Evolutionary conservation across 2,888 invertebrate species (phyloP), one percentile per base, ranked within the genome.

Genomic region (Caenorhabditis sp.): DNA sequence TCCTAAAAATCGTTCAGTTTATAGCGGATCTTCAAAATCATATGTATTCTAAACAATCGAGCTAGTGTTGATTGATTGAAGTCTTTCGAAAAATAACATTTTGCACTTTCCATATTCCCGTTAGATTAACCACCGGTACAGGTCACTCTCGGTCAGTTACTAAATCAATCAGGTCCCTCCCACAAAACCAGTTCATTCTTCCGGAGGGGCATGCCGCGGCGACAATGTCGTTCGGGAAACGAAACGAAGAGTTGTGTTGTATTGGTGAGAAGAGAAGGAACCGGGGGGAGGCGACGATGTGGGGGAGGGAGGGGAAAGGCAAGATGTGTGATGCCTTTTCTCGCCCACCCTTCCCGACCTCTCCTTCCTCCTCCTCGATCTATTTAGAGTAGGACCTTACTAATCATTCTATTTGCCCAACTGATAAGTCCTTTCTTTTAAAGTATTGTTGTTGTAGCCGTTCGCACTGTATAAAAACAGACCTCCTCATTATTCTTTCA

Each of bases 321-420:
- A 45, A 61, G 71, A 73, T 73, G 63, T 73, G 63, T 73, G 72
- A 73, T 73, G 72, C 72, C 58, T 43, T 48, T 63, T 73, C 55
- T 50, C 58, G 48, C 45, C 26, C 41, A 22, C 37, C 56, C 43
- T 46, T 46, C 20, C 41, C 56, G 48, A 66, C 55, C 48, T 62
- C 37, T 55, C 48, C 71, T 39, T 61, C 41, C 41, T 58, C 26
- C 22, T 46, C 55, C 46, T 46, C 39, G 39, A 17, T 24, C 17
- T 20, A 32, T 32, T 39, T 41, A 27, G 41, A 62, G 52, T 63
- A 43, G 63, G 52, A 52, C 63, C 63, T 63, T 53, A 63, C 24
- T 52, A 35, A 63, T 52, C n/a, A n/a, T n/a, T n/a, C n/a, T n/a
- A n/a, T n/a, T n/a, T n/a, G n/a, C n/a, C n/a, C n/a, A n/a, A n/a